Base-by-base conservation (phyloP, 2,888 invertebrate species). In the Xestia ashworthii region DNA sequence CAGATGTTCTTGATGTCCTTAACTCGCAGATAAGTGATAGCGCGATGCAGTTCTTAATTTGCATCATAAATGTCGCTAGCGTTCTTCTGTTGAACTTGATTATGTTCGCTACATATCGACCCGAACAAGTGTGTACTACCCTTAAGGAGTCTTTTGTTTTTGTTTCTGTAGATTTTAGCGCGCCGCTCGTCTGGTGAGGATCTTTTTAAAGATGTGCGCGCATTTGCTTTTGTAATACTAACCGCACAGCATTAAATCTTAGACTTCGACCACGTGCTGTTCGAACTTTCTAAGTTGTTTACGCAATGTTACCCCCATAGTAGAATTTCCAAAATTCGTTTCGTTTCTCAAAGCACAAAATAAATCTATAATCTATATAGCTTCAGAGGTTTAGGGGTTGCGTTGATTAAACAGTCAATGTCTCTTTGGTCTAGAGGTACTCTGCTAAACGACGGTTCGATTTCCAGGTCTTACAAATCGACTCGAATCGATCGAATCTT, bases 171-270 rank as follows among this genome's bases (percentile, higher is more conserved):
- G 5, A 32, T 53, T 25, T 55, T 48, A 67, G 68, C 55, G 38
- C 80, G 46, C 80, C 16, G 79, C 67, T 71, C 72, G 19, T 32
- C 22, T 48, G 16, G 19, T 5, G 41, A 46, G 19, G 4, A 14
- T 44, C 19, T 48, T 60, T 3, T 48, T 38, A 46, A 53, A 38
- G 38, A 46, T 48, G 6, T 58, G 14, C 16, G 22, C 16, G 44
- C 44, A 48, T n/a, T n/a, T 16, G 41, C 75, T 81, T 74, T 4
- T 46, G 16, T 25, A 16, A 38, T 62, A 12, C 16, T 55, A 80
- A 48, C 46, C 53, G 77, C 82, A 16, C 38, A 78, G 77, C 82
- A 38, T 3, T 32, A 46, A 5, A 46, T 50, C 16, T 46, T 14
- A 58, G 25, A 55, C 55, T 11, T 55, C n/a, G n/a, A 55, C 55